These are phyloP conservation scores for Beris chalybata DNA, from an alignment of 2,888 invertebrate species.

Conservation along the genomic window DNA sequence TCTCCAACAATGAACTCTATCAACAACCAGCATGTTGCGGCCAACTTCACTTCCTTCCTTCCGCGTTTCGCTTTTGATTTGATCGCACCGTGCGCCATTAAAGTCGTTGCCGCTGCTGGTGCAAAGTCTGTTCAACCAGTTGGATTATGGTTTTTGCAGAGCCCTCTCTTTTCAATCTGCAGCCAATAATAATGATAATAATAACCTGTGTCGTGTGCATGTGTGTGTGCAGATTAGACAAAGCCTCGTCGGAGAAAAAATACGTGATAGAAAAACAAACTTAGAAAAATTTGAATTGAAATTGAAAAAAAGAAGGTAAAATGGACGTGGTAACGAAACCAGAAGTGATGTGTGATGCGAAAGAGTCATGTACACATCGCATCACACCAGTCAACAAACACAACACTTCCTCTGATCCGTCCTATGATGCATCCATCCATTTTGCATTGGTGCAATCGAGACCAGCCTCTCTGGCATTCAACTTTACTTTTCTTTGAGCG, in stretches of 20 bases:
- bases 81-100: neutral
- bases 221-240: too few relatives aligned
- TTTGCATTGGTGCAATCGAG: conserved; percentile 1
- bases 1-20: conserved; percentile 26
- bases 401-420: conserved; percentile 13
- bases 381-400: neutral
- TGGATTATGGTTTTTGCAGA: too few relatives aligned
- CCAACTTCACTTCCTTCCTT: conserved; percentile 26
- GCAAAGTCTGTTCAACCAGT: too few relatives aligned
- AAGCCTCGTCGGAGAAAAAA: too few relatives aligned
- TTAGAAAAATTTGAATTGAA: too few relatives aligned
- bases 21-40: conserved; percentile 2
- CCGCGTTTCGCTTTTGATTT: conserved; percentile 18
- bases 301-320: neutral
- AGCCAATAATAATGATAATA: too few relatives aligned
- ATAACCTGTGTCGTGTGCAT: too few relatives aligned
- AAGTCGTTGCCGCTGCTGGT: too few relatives aligned
- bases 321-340: conserved; percentile 18
- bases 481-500: conserved; percentile 18
- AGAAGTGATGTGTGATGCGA: conserved; percentile 7
- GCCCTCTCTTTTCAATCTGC: too few relatives aligned
- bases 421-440: conserved; percentile 7
- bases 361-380: neutral
- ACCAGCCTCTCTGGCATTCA: conserved; percentile 14
- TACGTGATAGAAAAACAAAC: too few relatives aligned